Conservation (phyloP, 2,797 vertebrate genomes). For the Falco peregrinus region DNA sequence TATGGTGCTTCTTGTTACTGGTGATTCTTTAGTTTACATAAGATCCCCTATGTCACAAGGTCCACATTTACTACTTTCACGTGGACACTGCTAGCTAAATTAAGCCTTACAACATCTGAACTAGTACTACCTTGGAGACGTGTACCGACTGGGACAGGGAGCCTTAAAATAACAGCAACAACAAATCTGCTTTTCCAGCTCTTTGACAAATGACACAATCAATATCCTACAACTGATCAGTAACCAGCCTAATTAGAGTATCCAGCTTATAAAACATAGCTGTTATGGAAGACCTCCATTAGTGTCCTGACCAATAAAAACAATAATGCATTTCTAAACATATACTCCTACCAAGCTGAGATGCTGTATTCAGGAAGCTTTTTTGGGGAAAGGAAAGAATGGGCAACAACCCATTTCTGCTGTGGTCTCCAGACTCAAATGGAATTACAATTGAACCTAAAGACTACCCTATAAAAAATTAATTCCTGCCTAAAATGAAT, state of each 20-base stretch:
- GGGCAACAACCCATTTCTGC: conserved; percentile 72
- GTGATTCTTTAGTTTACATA: background rate
- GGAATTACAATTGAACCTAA: conserved; percentile 80
- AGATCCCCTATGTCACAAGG: background rate
- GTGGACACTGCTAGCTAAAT: background rate
- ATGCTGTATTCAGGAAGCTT: conserved; percentile 43
- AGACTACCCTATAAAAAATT: conserved; percentile 79
- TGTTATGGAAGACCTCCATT: conserved; percentile 79
- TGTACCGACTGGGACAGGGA: background rate
- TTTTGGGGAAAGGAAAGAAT: conserved; percentile 60
- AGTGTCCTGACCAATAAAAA: conserved; percentile 82
- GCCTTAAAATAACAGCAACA: conserved; percentile 68
- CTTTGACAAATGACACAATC: conserved; percentile 83
- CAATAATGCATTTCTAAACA: conserved; percentile 81
- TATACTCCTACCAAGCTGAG: conserved; percentile 66
- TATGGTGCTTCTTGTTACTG: background rate
- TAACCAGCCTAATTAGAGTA: conserved; percentile 79
- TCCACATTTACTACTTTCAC: background rate
- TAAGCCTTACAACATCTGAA: background rate
- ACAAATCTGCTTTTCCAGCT: conserved; percentile 63
- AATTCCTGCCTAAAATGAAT: conserved; percentile 82
- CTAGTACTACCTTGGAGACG: background rate
- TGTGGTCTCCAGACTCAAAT: conserved; percentile 74
- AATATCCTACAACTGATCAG: conserved; percentile 81
- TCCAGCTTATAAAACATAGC: conserved; percentile 81